Conservation (phyloP, 1,140 invertebrate genomes). For the Hylaeus volcanicus region DNA sequence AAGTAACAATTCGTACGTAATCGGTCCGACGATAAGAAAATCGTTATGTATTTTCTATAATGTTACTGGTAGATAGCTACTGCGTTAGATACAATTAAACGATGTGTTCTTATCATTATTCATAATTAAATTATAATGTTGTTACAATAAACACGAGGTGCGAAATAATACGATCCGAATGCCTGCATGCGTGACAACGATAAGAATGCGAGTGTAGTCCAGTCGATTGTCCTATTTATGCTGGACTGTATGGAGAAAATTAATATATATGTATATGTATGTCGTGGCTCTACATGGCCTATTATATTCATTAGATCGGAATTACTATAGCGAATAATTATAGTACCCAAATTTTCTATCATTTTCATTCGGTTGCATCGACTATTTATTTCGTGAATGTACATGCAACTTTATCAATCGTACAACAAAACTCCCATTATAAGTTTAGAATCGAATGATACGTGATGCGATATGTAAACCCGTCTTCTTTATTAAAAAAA, state of each 20-base stretch:
- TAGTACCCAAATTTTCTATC: constrained; percentile 48
- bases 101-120: constrained; percentile 69
- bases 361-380: constrained; percentile 43
- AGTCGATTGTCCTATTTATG: constrained; percentile 42
- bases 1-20: constrained; percentile 57
- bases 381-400: constrained; percentile 51
- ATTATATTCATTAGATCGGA: constrained; percentile 51
- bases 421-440: constrained; percentile 37
- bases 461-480: constrained; percentile 58
- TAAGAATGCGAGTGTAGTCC: constrained; percentile 30
- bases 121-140: constrained; percentile 60
- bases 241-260: constrained; percentile 30
- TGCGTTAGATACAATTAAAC: constrained; percentile 63
- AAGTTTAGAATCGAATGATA: constrained; percentile 45
- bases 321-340: constrained; percentile 42
- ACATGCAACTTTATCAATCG: constrained; percentile 33
- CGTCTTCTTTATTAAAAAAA: constrained; percentile 67
- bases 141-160: constrained; percentile 48
- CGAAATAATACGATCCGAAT: constrained; percentile 35
- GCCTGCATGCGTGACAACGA: constrained; percentile 17
- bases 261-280: constrained; percentile 46
- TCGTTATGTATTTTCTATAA: constrained; percentile 70
- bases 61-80: constrained; percentile 60
- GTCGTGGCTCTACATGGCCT: constrained; percentile 59
- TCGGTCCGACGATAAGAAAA: constrained; percentile 59